These are phyloP conservation scores for Chouioia cunea DNA, from an alignment of 2,888 invertebrate species.

Conservation along the genomic window DNA sequence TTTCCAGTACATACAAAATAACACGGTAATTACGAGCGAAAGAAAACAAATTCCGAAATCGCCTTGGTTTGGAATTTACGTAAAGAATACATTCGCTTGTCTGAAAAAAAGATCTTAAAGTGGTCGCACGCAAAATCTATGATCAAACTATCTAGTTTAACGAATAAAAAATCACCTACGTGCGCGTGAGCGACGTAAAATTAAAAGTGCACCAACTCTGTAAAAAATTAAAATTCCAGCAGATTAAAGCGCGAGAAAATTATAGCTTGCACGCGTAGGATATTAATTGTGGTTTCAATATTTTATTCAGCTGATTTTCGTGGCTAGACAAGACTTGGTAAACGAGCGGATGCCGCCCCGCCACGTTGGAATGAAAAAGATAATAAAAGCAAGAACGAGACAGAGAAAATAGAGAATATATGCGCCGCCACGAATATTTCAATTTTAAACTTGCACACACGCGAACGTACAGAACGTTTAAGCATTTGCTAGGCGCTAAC, in stretches of 20 bases:
- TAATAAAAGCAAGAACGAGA: background rate
- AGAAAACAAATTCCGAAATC: background rate
- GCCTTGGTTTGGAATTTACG: too few species aligned
- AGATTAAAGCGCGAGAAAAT: too few species aligned
- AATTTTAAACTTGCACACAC: conserved; percentile 36
- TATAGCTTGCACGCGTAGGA: too few species aligned
- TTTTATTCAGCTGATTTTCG: too few species aligned
- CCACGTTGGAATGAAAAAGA: conserved; percentile 9
- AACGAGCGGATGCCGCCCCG: conserved; percentile 15
- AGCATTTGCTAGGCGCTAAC: background rate
- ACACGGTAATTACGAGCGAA: too few species aligned
- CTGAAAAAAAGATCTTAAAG: conserved; percentile 15
- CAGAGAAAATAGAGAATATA: conserved; percentile 30
- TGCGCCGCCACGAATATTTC: conserved; percentile 39
- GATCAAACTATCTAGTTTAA: conserved; percentile 31
- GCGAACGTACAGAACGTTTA: conserved; percentile 4
- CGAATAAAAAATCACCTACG: too few species aligned
- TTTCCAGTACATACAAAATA: too few species aligned
- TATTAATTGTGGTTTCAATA: too few species aligned
- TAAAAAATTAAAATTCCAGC: conserved; percentile 12
- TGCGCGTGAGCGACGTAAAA: conserved; percentile 8
- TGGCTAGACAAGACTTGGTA: background rate
- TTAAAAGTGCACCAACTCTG: too few species aligned
- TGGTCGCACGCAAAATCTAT: conserved; percentile 30
- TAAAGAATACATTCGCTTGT: conserved; percentile 11